Evolutionary conservation across 2,888 invertebrate genomes (phyloP).

Genomic region (Erpobdella octoculata): DNA sequence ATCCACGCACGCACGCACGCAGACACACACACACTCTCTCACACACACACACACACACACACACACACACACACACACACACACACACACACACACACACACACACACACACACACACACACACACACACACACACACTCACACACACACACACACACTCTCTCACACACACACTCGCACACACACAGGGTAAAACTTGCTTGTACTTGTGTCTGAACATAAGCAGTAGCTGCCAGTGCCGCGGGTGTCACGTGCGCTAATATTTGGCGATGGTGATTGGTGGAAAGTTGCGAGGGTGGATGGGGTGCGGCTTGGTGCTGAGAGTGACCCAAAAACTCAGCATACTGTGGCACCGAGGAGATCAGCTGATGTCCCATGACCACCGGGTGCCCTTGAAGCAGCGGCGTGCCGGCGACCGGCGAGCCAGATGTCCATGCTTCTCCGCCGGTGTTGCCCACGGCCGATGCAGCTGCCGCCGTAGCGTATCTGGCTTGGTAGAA

Average conservation of each 20-base stretch:
- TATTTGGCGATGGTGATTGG: slow-evolving; percentile 4
- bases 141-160: background rate
- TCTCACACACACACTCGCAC: background rate
- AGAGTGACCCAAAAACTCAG: slow-evolving; percentile 7
- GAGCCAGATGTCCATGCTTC: slow-evolving; percentile 17
- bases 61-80: background rate
- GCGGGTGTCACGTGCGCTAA: slow-evolving; percentile 12
- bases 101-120: background rate
- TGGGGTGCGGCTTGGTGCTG: background rate
- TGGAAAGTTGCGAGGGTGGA: background rate
- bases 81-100: background rate
- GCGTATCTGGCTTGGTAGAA: slow-evolving; percentile 12
- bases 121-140: background rate
- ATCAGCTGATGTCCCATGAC: slow-evolving; percentile 17
- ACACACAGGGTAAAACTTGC: background rate
- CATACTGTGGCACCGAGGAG: slow-evolving; percentile 8
- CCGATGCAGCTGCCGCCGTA: background rate
- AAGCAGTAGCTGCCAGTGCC: slow-evolving; percentile 11
- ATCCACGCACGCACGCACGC: background rate
- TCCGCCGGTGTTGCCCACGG: background rate
- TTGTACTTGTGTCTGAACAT: slow-evolving; percentile 16
- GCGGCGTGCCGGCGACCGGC: background rate
- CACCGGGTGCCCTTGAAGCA: background rate
- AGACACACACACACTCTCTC: background rate
- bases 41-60: background rate